A percentile compares a stretch with the other conserved stretches of the same genome.
These are phyloP conservation scores for Catharus minimus DNA, from an alignment of 2,113 vertebrate species.

Conservation along the genomic window DNA sequence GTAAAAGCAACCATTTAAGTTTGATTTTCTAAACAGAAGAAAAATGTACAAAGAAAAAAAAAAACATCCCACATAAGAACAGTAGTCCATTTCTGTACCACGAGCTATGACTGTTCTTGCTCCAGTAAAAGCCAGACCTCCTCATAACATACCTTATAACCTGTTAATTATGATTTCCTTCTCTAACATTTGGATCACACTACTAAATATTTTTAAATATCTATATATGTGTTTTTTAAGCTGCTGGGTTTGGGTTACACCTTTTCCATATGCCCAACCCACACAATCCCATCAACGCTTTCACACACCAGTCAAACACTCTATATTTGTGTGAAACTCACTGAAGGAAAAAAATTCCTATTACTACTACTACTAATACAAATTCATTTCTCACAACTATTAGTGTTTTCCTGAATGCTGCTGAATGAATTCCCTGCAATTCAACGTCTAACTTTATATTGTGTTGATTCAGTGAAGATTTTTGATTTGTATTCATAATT, in stretches of 20 bases:
- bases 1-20: not conserved
- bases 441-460: conserved; percentile 1
- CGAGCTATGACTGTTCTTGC: not conserved
- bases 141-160: conserved; percentile 60
- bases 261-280: conserved; percentile 66
- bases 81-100: conserved; percentile 5
- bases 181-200: conserved; percentile 59
- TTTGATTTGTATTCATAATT: conserved; percentile 35
- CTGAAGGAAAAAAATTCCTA: conserved; percentile 57
- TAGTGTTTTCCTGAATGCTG: conserved; percentile 8
- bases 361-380: conserved; percentile 68
- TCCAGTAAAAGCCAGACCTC: conserved; percentile 36
- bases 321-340: conserved; percentile 69
- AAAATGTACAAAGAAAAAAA: not conserved
- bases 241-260: conserved; percentile 68
- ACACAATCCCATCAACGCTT: conserved; percentile 67
- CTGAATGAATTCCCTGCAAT: conserved; percentile 43
- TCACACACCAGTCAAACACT: conserved; percentile 70
- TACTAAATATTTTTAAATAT: conserved; percentile 63
- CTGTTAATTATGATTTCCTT: conserved; percentile 66
- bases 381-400: conserved; percentile 64
- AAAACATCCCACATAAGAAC: not conserved
- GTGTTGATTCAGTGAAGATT: conserved; percentile 16
- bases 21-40: not conserved
- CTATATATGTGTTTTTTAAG: conserved; percentile 69